Percentiles rank a stretch among this genome's conserved stretches.
Conservation (phyloP, 2,113 vertebrate genomes). For the Pholis gunnellus region DNA sequence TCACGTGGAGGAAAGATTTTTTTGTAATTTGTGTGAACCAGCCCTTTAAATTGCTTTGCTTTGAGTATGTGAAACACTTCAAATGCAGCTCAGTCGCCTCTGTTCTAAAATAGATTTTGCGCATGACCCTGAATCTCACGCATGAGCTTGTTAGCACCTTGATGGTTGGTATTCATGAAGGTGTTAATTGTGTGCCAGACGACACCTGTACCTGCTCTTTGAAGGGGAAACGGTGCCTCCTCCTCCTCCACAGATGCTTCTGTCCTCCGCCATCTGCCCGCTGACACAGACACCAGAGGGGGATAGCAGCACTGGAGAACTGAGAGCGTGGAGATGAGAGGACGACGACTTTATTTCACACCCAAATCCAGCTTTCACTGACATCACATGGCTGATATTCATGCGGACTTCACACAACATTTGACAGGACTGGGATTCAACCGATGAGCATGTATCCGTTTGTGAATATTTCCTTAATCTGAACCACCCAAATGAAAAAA, state of each 20-base stretch:
- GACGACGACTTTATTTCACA: constrained; percentile 37
- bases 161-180: constrained; percentile 61
- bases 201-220: constrained; percentile 69
- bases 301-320: constrained; percentile 7
- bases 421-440: constrained; percentile 41
- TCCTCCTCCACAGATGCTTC: constrained; percentile 60
- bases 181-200: constrained; percentile 62
- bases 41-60: neutral
- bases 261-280: constrained; percentile 65
- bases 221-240: constrained; percentile 53
- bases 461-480: constrained; percentile 38
- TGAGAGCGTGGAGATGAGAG: constrained; percentile 22
- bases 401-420: constrained; percentile 29
- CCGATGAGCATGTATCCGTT: neutral
- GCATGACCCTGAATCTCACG: constrained; percentile 27
- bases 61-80: neutral
- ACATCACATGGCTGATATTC: constrained; percentile 17
- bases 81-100: neutral
- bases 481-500: neutral
- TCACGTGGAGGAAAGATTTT: neutral
- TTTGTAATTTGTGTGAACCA: neutral
- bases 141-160: constrained; percentile 52
- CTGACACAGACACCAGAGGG: constrained; percentile 33
- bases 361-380: constrained; percentile 10
- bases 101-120: constrained; percentile 15